A percentile compares a stretch with the other conserved stretches of the same genome.
Conservation (phyloP, 2,113 vertebrate species). For the human (Homo sapiens) region DNA sequence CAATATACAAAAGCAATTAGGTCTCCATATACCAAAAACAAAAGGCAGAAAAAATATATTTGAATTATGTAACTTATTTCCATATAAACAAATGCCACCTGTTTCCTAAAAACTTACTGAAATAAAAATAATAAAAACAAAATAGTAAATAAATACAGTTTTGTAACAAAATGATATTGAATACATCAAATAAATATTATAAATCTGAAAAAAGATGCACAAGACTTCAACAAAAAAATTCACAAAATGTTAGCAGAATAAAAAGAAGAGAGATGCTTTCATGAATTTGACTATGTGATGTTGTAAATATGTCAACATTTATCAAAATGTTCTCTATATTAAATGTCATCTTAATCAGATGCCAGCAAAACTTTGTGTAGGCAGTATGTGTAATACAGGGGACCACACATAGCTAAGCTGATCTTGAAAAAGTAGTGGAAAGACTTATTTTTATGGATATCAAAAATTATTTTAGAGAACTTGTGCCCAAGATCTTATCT, state of each 20-base stretch:
- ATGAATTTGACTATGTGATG: not conserved
- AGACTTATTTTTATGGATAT: not conserved
- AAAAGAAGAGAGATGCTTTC: not conserved
- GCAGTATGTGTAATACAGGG: not conserved
- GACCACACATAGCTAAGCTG: not conserved
- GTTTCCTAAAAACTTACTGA: too few relatives aligned
- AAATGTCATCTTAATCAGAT: not conserved
- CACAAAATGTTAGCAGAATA: not conserved
- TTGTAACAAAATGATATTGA: not conserved
- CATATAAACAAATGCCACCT: too few relatives aligned
- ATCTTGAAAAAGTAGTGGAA: not conserved
- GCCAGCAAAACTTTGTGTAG: not conserved
- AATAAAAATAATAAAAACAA: too few relatives aligned
- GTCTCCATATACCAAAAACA: not conserved
- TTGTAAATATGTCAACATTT: not conserved
- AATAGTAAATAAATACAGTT: too few relatives aligned
- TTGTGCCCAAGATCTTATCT: not conserved
- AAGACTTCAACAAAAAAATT: not conserved
- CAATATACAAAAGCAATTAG: not conserved
- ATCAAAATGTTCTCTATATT: not conserved
- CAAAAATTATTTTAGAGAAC: not conserved
- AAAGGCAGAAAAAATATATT: not conserved
- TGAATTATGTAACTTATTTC: not conserved
- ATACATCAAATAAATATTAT: not conserved
- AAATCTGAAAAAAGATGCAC: not conserved